Evolutionary conservation across 2,113 vertebrate species (phyloP).

Genomic region (Columba janthina): DNA sequence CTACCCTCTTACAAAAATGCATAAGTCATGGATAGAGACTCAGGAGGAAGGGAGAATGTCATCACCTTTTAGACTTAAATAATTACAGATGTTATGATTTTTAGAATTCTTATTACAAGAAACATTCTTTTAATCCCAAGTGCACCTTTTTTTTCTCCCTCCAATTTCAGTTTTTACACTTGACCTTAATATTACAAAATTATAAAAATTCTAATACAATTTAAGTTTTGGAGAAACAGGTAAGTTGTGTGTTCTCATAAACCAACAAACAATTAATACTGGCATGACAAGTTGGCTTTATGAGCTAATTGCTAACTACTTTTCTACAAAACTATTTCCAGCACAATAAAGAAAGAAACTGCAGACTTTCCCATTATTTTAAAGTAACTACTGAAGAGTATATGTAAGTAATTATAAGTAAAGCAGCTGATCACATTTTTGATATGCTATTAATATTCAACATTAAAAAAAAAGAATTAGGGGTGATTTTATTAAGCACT

Average conservation of each 20-base stretch:
- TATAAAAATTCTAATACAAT: neutral
- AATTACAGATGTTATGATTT: neutral
- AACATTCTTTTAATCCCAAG: neutral
- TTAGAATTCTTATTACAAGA: neutral
- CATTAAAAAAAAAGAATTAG: neutral
- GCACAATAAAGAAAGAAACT: neutral
- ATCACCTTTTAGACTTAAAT: neutral
- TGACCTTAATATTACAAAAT: neutral
- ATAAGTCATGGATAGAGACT: fast-evolving
- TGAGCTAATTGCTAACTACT: neutral
- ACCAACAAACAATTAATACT: neutral
- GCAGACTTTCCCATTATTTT: neutral
- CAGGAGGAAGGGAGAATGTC: neutral
- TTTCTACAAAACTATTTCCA: neutral
- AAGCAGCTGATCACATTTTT: neutral
- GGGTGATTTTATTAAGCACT: neutral
- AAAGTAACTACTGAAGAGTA: neutral
- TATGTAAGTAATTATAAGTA: neutral
- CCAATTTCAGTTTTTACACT: neutral
- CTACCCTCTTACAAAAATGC: neutral
- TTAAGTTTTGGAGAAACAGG: neutral
- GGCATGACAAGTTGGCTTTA: neutral
- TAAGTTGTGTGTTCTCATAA: neutral
- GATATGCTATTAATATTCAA: neutral
- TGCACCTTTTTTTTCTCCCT: neutral